Conservation (phyloP, 2,888 invertebrate species). For the Microplitis deprimator region DNA sequence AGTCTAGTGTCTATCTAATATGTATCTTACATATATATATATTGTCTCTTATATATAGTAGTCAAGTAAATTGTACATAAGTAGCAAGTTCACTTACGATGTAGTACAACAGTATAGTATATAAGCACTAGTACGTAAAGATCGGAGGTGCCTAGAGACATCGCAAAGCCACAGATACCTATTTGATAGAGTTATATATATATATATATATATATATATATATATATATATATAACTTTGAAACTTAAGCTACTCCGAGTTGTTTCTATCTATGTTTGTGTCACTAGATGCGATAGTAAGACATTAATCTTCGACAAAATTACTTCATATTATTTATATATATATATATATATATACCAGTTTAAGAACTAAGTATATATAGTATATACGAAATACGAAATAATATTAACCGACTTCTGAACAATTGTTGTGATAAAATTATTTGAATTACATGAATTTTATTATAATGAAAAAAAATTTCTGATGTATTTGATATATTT, state of each 20-base stretch:
- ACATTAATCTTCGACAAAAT: neutral
- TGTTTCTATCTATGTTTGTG: neutral
- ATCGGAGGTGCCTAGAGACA: constrained; percentile 9
- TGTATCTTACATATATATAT: neutral
- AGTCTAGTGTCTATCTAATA: neutral
- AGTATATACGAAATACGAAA: no score
- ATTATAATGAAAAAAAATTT: neutral
- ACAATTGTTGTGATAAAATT: neutral
- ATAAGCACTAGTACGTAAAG: constrained; percentile 2
- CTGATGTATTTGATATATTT: neutral
- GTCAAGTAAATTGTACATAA: neutral
- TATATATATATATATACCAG: neutral
- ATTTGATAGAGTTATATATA: neutral
- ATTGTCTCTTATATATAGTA: neutral
- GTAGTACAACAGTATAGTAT: neutral
- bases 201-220: neutral
- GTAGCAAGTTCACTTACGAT: neutral
- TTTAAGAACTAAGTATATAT: no score
- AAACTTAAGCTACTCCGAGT: neutral
- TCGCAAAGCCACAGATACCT: constrained; percentile 13
- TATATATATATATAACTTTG: neutral
- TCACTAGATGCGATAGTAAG: neutral
- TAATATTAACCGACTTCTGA: neutral
- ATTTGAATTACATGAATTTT: neutral
- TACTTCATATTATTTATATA: neutral